Evolutionary conservation across 2,888 invertebrate species (phyloP).

Genomic region (Tetragonisca angustula): DNA sequence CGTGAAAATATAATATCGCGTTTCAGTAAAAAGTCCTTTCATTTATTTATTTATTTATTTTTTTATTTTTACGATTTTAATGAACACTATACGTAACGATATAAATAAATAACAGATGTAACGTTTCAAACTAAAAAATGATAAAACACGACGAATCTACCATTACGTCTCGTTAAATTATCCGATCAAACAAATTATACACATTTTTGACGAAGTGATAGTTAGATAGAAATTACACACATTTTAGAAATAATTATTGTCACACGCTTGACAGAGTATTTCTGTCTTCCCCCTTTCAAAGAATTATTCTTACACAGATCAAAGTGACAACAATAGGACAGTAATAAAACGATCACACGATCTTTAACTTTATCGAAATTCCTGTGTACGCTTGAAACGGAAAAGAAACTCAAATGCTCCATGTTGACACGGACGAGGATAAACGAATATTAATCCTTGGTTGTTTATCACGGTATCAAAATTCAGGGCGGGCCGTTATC

Average conservation of each 20-base stretch:
- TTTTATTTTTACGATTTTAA: too few relatives aligned
- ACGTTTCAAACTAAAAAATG: background rate
- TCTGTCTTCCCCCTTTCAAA: too few relatives aligned
- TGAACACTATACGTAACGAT: too few relatives aligned
- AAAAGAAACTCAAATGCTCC: background rate
- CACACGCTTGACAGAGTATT: too few relatives aligned
- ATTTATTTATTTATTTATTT: too few relatives aligned
- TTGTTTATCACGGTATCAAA: constrained; percentile 17
- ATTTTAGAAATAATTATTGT: too few relatives aligned
- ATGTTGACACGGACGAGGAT: background rate
- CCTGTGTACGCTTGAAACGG: too few relatives aligned
- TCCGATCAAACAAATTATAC: too few relatives aligned
- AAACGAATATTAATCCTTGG: background rate
- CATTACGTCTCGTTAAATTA: background rate
- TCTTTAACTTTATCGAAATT: background rate
- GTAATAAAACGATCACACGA: background rate
- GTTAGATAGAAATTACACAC: too few relatives aligned
- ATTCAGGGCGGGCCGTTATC: constrained; percentile 7
- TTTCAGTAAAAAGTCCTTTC: too few relatives aligned
- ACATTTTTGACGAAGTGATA: too few relatives aligned
- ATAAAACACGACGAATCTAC: background rate
- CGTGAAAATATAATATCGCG: too few relatives aligned
- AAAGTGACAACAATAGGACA: background rate
- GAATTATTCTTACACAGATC: background rate
- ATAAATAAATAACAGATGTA: background rate